phyloP scores from a whole-genome alignment of 2,113 vertebrate species.

The Chionis minor region DNA sequence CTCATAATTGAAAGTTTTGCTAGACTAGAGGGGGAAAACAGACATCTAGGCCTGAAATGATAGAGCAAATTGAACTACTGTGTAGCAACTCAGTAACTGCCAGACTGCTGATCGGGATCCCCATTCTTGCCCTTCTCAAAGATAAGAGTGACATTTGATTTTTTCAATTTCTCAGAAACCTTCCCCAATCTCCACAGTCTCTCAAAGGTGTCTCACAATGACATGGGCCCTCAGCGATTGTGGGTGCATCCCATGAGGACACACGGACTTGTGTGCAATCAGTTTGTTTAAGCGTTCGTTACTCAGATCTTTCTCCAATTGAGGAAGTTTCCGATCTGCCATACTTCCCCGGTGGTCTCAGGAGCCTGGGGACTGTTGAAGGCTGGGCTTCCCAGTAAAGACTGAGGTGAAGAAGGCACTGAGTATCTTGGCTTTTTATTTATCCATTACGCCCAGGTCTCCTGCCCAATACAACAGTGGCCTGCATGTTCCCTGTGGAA shows the following conservation, averaged over 20 bases:
- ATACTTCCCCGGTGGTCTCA: background rate
- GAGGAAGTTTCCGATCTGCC: background rate
- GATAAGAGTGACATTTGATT: background rate
- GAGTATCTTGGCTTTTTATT: background rate
- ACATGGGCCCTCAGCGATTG: background rate
- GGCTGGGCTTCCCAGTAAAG: background rate
- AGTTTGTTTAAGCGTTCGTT: background rate
- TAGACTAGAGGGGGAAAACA: accelerated
- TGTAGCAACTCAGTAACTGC: background rate
- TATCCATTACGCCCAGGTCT: background rate
- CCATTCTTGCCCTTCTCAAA: background rate
- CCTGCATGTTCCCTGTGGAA: background rate
- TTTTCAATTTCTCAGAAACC: background rate
- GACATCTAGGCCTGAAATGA: background rate
- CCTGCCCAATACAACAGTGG: background rate
- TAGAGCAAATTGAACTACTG: background rate
- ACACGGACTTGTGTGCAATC: background rate
- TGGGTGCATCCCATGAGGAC: background rate
- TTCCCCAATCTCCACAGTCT: background rate
- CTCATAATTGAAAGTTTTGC: background rate
- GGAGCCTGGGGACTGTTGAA: background rate
- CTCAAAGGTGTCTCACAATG: background rate
- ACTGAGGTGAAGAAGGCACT: background rate
- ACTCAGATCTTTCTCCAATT: background rate
- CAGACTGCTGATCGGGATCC: background rate